A percentile compares a stretch with the other conserved stretches of the same genome.
These are phyloP conservation scores for Celastrina argiolus DNA, from an alignment of 2,888 invertebrate genomes.

Conservation along the genomic window DNA sequence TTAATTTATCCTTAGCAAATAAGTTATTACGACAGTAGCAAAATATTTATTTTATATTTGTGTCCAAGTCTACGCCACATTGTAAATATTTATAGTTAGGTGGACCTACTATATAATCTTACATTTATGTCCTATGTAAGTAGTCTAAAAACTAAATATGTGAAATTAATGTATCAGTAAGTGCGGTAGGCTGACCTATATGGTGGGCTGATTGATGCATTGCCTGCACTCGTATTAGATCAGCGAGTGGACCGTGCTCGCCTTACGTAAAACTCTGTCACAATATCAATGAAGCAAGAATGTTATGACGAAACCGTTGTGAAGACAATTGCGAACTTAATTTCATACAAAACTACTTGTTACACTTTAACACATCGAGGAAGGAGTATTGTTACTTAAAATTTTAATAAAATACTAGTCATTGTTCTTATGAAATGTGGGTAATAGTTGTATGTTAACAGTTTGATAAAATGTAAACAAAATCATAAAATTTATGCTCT, in stretches of 20 bases:
- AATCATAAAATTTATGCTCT: not conserved
- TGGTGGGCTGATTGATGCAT: not conserved
- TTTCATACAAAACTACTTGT: constrained; percentile 13
- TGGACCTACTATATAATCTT: too few species aligned
- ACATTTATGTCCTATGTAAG: too few species aligned
- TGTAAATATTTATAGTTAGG: too few species aligned
- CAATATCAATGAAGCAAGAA: constrained; percentile 48
- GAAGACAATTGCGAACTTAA: constrained; percentile 29
- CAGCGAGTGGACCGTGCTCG: constrained; percentile 33
- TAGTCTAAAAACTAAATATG: too few species aligned
- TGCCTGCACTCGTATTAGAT: constrained; percentile 7
- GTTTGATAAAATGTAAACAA: not conserved
- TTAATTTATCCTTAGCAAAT: not conserved
- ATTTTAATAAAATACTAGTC: not conserved
- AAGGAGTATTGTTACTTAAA: not conserved
- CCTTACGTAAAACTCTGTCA: constrained; percentile 70
- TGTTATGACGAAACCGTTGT: constrained; percentile 51
- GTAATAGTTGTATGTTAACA: too few species aligned
- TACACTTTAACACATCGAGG: not conserved
- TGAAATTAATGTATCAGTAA: not conserved
- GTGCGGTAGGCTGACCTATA: not conserved
- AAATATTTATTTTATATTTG: not conserved
- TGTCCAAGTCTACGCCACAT: not conserved
- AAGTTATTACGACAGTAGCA: not conserved
- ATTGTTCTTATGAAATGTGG: not conserved